Percentiles rank a stretch among this genome's conserved stretches.
phyloP scores from a whole-genome alignment of 1,140 invertebrate genomes.

The Drosophila navojoa region DNA sequence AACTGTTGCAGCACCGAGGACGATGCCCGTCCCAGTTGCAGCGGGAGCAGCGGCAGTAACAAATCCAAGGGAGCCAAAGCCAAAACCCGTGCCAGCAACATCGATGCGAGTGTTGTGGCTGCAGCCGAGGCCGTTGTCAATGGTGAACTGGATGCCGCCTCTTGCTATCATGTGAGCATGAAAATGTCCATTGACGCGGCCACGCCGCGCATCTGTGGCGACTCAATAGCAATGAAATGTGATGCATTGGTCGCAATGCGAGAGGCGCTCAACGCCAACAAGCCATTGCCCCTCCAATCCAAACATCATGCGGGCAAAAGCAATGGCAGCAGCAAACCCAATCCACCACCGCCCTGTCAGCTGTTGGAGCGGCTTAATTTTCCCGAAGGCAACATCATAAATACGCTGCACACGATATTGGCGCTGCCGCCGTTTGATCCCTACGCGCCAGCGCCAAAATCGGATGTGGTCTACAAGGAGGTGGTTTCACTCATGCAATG shows the following conservation, averaged over 20 bases:
- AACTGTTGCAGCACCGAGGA: slow-evolving; percentile 37
- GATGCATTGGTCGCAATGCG: slow-evolving; percentile 52
- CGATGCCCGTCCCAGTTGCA: slow-evolving; percentile 17
- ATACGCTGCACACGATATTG: slow-evolving; percentile 73
- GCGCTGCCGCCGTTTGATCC: slow-evolving; percentile 77
- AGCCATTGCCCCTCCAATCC: slow-evolving; percentile 32
- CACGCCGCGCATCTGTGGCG: slow-evolving; percentile 52
- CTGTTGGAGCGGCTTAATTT: slow-evolving; percentile 69
- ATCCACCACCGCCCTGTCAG: slow-evolving; percentile 49
- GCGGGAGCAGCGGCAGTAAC: background rate
- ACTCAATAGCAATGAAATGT: slow-evolving; percentile 50
- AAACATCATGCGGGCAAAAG: slow-evolving; percentile 5
- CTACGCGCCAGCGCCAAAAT: slow-evolving; percentile 68
- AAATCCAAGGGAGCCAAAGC: slow-evolving; percentile 34
- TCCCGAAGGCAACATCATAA: slow-evolving; percentile 71
- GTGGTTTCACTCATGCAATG: slow-evolving; percentile 74
- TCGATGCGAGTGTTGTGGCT: slow-evolving; percentile 35
- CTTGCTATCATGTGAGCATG: slow-evolving; percentile 75
- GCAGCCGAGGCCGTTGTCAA: slow-evolving; percentile 52
- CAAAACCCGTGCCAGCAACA: slow-evolving; percentile 9
- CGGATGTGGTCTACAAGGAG: slow-evolving; percentile 70
- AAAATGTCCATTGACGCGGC: slow-evolving; percentile 65
- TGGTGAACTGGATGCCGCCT: slow-evolving; percentile 60
- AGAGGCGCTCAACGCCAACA: slow-evolving; percentile 39
- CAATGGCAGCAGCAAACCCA: slow-evolving; percentile 7